Evolutionary conservation across 2,888 invertebrate genomes (phyloP), one percentile per base, ranked within the genome.

Genomic region (Napeogenes inachia): DNA sequence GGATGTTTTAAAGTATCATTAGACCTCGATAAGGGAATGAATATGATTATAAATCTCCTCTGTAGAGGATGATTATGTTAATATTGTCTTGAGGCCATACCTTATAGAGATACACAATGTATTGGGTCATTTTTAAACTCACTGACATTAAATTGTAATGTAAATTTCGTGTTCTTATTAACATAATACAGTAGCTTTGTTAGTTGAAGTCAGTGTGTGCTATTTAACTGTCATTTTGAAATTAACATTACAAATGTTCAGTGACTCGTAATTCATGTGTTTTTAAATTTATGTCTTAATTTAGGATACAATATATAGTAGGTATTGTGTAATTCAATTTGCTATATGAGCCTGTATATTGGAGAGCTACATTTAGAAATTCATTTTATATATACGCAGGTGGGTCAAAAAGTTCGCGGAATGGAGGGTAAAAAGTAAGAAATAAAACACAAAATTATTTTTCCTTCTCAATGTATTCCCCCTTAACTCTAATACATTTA

Each of bases 61-160:
- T 70, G 72, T 75, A 72, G 70, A 75, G 73, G 76, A 79, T 82
- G 82, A 84, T 85, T 87, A 86, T 87, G 87, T 83, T 83, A 86
- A 86, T 87, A 81, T 77, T 78, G 74, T 81, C 79, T 77, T 76
- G 72, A 63, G 68, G 63, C 68, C 61, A 62, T 59, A 53, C 67
- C 57, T 62, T 71, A 61, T 67, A 68, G 54, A 70, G 70, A 59
- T 59, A 56, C 45, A 69, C 72, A 70, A 70, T 72, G 65, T 66
- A 64, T 65, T 63, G 68, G 67, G 67, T 70, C 70, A 66, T 68
- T 67, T 71, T 71, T 69, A 67, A 70, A 65, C 57, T 60, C 64
- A 57, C 60, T 62, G 65, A 56, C 62, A 58, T 65, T 57, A 64
- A 65, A 62, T 68, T 63, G 65, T 59, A 53, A 69, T 63, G 66